Evolutionary conservation across 2,113 vertebrate species (phyloP), one percentile per base, ranked within the genome.

Genomic region (Microcebus jonahi): DNA sequence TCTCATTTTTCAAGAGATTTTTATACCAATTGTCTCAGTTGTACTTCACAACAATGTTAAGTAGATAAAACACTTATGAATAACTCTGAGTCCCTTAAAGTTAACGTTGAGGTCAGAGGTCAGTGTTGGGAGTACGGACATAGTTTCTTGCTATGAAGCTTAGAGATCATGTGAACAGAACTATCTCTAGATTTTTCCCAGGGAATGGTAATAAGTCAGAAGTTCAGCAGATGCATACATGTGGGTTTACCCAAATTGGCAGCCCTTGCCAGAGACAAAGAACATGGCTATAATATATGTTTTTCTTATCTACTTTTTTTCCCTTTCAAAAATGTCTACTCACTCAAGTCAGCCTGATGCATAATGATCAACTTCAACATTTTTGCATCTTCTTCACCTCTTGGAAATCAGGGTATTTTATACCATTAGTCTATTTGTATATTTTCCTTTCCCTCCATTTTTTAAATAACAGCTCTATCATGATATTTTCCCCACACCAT

Each of bases 51-150:
- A 59, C 11, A 42, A 36, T 25, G 12, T 11, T 34, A 63, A 55
- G 11, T 6, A 31, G 4, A 61, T 10, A n/a, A 31, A 20, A 20
- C 1, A n/a, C 2, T 0, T 31, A 14, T 50, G 34, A n/a, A 23
- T 23, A 34, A 31, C 20, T 23, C 34, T 48, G 39, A 20, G 14
- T 23, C 9, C 21, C 20, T 48, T 34, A 34, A 31, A 3, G 27
- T 39, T 36, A 61, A 76, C 25, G 25, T 21, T 48, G 23, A 95
- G 12, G 13, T n/a, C 0, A 18, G 57, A 15, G 23, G 5, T 83
- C 53, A 34, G 25, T 57, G 36, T 14, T n/a, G 10, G 10, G 36
- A 17, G 23, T 29, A 36, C 2, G 70, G 36, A 55, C 8, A 12
- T 13, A 21, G 70, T 6, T n/a, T 70, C 59, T 17, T 36, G 34